Evolutionary conservation across 2,888 invertebrate genomes (phyloP).

Genomic region (Brachypalpus laphriformis): DNA sequence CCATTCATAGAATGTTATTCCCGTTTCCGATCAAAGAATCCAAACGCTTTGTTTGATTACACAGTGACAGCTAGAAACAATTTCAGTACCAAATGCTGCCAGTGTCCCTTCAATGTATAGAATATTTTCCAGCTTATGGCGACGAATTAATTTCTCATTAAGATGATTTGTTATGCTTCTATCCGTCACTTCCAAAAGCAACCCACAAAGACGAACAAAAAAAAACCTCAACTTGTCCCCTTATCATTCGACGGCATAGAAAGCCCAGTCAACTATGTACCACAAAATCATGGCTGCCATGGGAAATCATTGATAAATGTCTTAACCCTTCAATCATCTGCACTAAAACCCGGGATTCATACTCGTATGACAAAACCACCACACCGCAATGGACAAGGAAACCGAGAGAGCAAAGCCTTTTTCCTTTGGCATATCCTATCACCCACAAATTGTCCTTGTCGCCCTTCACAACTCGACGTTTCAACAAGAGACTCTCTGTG

Average conservation of each 20-base stretch:
- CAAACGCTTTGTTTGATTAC: too few relatives aligned
- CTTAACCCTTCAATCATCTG: constrained; percentile 60
- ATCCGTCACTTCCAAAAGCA: not conserved
- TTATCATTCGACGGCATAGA: not conserved
- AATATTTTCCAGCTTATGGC: constrained; percentile 13
- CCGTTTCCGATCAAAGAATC: too few relatives aligned
- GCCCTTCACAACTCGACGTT: constrained; percentile 28
- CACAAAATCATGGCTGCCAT: constrained; percentile 51
- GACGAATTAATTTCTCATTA: constrained; percentile 49
- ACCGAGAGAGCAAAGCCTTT: constrained; percentile 2
- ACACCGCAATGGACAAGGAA: constrained; percentile 3
- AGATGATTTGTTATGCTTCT: constrained; percentile 39
- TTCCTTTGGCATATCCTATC: constrained; percentile 3
- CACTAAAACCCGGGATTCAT: constrained; percentile 33
- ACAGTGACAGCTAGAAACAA: too few relatives aligned
- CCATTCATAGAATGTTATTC: too few relatives aligned
- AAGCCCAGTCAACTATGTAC: constrained; percentile 12
- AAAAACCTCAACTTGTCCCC: not conserved
- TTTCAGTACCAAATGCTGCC: not conserved
- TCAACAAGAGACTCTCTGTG: constrained; percentile 35
- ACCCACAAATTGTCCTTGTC: constrained; percentile 34
- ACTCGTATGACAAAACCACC: constrained; percentile 41
- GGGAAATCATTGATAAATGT: constrained; percentile 67
- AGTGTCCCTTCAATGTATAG: not conserved
- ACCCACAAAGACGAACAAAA: not conserved